Conservation (phyloP, 1,140 invertebrate species). For the Cyclargus thomasi region DNA sequence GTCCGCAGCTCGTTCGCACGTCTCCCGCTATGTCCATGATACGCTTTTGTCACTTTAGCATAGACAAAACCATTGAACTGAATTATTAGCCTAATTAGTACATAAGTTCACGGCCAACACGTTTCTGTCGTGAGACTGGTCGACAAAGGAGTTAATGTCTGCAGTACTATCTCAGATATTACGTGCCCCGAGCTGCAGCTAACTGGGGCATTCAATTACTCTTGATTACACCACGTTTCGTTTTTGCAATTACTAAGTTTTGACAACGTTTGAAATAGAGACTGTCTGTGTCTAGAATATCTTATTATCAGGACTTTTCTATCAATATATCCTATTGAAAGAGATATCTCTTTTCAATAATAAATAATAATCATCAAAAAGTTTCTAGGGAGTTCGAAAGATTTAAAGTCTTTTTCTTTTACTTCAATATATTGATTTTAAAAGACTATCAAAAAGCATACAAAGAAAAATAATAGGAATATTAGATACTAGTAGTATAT, state of each 20-base stretch:
- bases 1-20: no score
- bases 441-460: no score
- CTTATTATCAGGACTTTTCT: no score
- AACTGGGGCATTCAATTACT: slow-evolving; percentile 49
- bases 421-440: no score
- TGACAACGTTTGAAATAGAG: no score
- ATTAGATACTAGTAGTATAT: no score
- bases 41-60: background rate
- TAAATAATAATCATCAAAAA: no score
- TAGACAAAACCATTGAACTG: background rate
- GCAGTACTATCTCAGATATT: slow-evolving; percentile 35
- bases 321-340: no score
- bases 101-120: background rate
- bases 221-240: slow-evolving; percentile 12
- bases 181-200: slow-evolving; percentile 37
- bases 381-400: no score
- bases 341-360: no score
- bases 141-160: slow-evolving; percentile 23
- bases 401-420: no score
- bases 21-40: background rate
- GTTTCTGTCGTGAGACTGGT: background rate
- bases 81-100: slow-evolving; percentile 3
- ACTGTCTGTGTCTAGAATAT: background rate
- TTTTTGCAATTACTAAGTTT: background rate
- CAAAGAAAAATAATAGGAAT: no score